Conservation (phyloP, 2,888 invertebrate species). For the Leucoma salicis region DNA sequence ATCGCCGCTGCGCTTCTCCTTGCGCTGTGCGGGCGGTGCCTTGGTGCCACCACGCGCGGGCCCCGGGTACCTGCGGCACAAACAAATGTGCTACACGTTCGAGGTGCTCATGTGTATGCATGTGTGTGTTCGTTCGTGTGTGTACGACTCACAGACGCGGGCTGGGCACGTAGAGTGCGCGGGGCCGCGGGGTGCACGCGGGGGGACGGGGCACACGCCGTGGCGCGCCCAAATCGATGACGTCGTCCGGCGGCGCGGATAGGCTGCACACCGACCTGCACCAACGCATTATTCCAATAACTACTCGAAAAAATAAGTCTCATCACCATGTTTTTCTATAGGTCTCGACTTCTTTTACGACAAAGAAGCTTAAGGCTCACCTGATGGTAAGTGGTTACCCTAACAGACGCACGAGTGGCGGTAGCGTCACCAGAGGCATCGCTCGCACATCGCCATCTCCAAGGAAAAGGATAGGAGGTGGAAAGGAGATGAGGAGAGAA, state of each 20-base stretch:
- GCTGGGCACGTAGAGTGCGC: slow-evolving; percentile 46
- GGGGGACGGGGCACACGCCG: slow-evolving; percentile 15
- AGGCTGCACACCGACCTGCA: neutral
- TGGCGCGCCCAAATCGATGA: slow-evolving; percentile 46
- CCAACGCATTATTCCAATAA: too few species aligned
- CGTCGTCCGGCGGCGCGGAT: slow-evolving; percentile 31
- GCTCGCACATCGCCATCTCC: too few species aligned
- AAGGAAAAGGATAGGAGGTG: too few species aligned
- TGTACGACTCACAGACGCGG: slow-evolving; percentile 54
- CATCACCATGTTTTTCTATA: too few species aligned
- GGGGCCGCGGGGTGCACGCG: slow-evolving; percentile 4
- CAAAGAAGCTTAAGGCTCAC: too few species aligned
- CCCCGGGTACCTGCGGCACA: slow-evolving; percentile 48
- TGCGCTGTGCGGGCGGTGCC: slow-evolving; percentile 4
- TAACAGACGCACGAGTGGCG: too few species aligned
- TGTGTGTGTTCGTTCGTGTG: neutral
- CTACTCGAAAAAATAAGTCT: too few species aligned
- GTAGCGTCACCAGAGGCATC: too few species aligned
- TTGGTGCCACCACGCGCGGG: slow-evolving; percentile 12
- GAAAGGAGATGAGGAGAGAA: too few species aligned
- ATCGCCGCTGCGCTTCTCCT: slow-evolving; percentile 16
- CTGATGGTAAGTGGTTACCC: too few species aligned
- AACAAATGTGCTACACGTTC: slow-evolving; percentile 13
- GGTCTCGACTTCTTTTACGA: too few species aligned
- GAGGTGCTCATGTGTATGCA: slow-evolving; percentile 37